A percentile compares a stretch with the other conserved stretches of the same genome.
phyloP scores from a whole-genome alignment of 2,113 vertebrate species.

The Buteo buteo region DNA sequence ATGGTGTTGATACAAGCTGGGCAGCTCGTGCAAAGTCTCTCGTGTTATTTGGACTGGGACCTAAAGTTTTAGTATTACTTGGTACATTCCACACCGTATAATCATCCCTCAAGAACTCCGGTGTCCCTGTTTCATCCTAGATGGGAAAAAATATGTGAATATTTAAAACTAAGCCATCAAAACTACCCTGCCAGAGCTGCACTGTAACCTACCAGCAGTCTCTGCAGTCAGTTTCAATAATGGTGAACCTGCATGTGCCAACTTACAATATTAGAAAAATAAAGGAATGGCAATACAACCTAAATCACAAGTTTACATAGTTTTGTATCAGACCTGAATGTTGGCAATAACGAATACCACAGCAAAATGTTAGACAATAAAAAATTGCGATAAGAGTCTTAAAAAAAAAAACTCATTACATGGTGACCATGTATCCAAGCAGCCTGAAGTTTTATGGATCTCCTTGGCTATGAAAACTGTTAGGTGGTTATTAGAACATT shows the following conservation, averaged over 20 bases:
- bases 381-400: fast-evolving
- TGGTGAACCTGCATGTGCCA: fast-evolving
- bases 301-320: not conserved
- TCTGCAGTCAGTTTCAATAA: not conserved
- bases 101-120: constrained; percentile 77
- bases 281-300: not conserved
- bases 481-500: not conserved
- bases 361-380: not conserved
- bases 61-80: constrained; percentile 75
- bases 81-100: constrained; percentile 80
- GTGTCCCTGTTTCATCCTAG: constrained; percentile 69
- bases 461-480: not conserved
- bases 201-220: not conserved
- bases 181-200: not conserved
- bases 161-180: not conserved
- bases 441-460: not conserved
- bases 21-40: constrained; percentile 81
- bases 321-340: not conserved
- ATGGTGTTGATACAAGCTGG: constrained; percentile 85
- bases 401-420: not conserved
- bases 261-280: not conserved
- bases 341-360: not conserved
- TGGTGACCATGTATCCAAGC: not conserved
- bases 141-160: not conserved
- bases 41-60: constrained; percentile 81